phyloP scores from a whole-genome alignment of 2,797 vertebrate species.

The Typhlichthys eigenmanni region DNA sequence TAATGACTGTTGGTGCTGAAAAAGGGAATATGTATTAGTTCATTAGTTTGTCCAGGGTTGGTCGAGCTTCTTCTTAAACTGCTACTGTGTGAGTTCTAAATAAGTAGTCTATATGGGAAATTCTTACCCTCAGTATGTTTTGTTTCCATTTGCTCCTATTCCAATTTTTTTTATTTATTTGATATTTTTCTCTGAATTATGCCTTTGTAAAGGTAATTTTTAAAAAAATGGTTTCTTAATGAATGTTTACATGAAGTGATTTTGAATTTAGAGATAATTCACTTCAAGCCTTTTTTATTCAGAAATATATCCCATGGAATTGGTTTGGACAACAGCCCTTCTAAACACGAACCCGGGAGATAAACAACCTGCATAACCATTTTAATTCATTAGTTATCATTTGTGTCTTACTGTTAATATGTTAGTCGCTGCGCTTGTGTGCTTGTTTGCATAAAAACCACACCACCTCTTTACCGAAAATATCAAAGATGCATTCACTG shows the following conservation, averaged over 20 bases:
- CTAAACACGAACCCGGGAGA: constrained; percentile 48
- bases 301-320: constrained; percentile 43
- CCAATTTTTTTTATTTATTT: neutral
- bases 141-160: too few relatives aligned
- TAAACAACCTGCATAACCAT: constrained; percentile 30
- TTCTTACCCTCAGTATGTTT: too few relatives aligned
- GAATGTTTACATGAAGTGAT: constrained; percentile 17
- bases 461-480: constrained; percentile 27
- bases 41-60: too few relatives aligned
- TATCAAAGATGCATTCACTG: constrained; percentile 31
- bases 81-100: too few relatives aligned
- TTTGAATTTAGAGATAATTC: constrained; percentile 49
- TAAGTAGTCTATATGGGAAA: too few relatives aligned
- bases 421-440: neutral
- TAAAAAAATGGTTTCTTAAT: neutral
- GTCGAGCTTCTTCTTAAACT: too few relatives aligned
- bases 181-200: constrained; percentile 20
- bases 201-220: neutral
- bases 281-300: constrained; percentile 53
- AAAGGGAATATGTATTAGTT: too few relatives aligned
- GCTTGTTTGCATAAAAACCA: constrained; percentile 44
- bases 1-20: constrained; percentile 4
- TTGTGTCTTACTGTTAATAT: constrained; percentile 8
- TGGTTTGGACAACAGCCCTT: constrained; percentile 45
- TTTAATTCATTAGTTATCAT: constrained; percentile 27